These are phyloP conservation scores for Caenorhabditis sinica DNA, from an alignment of 2,888 invertebrate genomes.

Conservation along the genomic window DNA sequence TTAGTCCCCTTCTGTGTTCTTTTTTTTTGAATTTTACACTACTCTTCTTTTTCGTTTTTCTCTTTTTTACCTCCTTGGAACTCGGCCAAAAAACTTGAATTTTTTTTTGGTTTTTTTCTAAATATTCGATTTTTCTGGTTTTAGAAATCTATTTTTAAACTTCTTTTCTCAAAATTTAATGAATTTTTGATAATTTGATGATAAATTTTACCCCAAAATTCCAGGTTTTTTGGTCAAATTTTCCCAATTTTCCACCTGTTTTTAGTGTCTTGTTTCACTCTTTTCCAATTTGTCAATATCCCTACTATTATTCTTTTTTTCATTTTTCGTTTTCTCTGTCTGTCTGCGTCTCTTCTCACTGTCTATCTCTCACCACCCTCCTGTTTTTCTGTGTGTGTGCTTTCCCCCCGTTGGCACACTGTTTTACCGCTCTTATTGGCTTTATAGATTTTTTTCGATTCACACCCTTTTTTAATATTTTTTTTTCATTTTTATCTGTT, in stretches of 20 bases:
- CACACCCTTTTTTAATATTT: too few relatives aligned
- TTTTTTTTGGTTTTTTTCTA: too few relatives aligned
- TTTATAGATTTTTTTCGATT: too few relatives aligned
- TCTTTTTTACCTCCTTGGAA: neutral
- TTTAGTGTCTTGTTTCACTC: neutral
- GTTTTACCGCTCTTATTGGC: neutral
- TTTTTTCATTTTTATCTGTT: too few relatives aligned
- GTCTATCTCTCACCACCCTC: neutral
- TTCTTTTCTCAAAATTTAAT: too few relatives aligned
- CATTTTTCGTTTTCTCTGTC: too few relatives aligned
- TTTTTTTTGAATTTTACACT: slow-evolving; percentile 18
- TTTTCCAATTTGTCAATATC: neutral
- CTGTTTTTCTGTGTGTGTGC: too few relatives aligned
- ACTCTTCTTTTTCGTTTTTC: neutral
- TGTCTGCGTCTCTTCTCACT: slow-evolving; percentile 21
- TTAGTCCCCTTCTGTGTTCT: slow-evolving; percentile 28
- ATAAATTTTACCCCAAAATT: too few relatives aligned
- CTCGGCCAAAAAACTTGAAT: neutral
- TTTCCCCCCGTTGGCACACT: neutral
- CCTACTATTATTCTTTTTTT: too few relatives aligned
- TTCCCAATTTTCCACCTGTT: slow-evolving; percentile 5
- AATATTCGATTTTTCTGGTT: too few relatives aligned
- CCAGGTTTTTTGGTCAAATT: neutral
- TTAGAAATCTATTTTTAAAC: too few relatives aligned
- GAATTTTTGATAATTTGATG: too few relatives aligned